A percentile compares a stretch with the other conserved stretches of the same genome.
Evolutionary conservation across 2,797 vertebrate genomes (phyloP).

Genomic region (Gymnoscopelus microlampas): DNA sequence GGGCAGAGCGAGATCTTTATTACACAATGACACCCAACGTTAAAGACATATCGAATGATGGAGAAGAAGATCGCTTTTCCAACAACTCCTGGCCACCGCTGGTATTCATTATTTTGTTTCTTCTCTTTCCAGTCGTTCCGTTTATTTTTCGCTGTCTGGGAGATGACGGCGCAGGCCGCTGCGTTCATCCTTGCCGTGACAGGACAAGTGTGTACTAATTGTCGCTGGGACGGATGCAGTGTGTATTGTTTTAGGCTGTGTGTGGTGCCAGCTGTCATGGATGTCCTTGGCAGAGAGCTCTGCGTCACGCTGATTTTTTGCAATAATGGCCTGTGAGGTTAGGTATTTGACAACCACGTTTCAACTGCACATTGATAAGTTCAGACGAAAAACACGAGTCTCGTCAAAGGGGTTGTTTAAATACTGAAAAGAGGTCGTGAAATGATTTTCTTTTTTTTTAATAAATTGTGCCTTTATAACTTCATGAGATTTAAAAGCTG

Average conservation of each 20-base stretch:
- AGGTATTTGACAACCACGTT: slow-evolving; percentile 59
- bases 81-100: slow-evolving; percentile 59
- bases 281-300: slow-evolving; percentile 60
- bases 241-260: slow-evolving; percentile 76
- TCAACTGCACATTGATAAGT: slow-evolving; percentile 63
- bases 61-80: slow-evolving; percentile 58
- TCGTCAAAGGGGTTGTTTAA: slow-evolving; percentile 26
- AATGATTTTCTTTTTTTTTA: too few relatives aligned
- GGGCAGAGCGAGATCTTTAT: slow-evolving; percentile 54
- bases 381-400: slow-evolving; percentile 43
- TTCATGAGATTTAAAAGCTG: background rate
- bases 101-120: slow-evolving; percentile 70
- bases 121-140: slow-evolving; percentile 66
- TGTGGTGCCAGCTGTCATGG: slow-evolving; percentile 73
- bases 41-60: slow-evolving; percentile 30
- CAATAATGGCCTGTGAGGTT: slow-evolving; percentile 65
- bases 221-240: slow-evolving; percentile 65
- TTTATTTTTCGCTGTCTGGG: slow-evolving; percentile 76
- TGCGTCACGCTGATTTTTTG: slow-evolving; percentile 39
- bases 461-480: too few relatives aligned
- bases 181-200: slow-evolving; percentile 63
- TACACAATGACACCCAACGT: slow-evolving; percentile 51
- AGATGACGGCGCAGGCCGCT: slow-evolving; percentile 52
- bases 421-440: slow-evolving; percentile 19
- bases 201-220: slow-evolving; percentile 62